phyloP scores from a whole-genome alignment of 1,140 invertebrate genomes.

The Drosophila parabipectinata region DNA sequence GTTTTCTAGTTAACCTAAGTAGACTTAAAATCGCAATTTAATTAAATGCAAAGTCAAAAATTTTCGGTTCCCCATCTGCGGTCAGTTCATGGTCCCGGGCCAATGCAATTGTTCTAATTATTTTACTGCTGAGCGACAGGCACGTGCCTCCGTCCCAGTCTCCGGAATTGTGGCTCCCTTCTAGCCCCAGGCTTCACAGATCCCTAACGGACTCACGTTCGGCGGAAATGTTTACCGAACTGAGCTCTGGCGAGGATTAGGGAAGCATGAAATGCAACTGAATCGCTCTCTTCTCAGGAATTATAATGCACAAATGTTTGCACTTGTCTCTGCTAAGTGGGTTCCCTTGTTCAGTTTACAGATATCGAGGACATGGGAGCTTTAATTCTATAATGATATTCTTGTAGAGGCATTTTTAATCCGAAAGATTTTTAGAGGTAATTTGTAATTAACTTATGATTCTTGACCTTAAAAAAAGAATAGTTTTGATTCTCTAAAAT shows the following conservation, averaged over 20 bases:
- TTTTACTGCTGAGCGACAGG: constrained; percentile 53
- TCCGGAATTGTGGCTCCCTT: constrained; percentile 21
- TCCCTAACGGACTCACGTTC: constrained; percentile 37
- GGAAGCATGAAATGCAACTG: constrained; percentile 53
- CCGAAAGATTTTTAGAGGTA: neutral
- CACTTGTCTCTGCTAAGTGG: constrained; percentile 57
- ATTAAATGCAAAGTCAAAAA: constrained; percentile 70
- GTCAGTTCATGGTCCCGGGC: constrained; percentile 50
- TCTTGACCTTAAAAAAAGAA: neutral
- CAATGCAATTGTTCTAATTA: constrained; percentile 76
- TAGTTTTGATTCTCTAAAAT: too few species aligned
- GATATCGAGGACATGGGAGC: constrained; percentile 8
- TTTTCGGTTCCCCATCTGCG: constrained; percentile 16
- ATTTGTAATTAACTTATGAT: neutral
- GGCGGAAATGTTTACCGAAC: constrained; percentile 49
- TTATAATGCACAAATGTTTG: constrained; percentile 62
- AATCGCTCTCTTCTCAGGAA: constrained; percentile 22
- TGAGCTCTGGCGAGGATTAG: constrained; percentile 46
- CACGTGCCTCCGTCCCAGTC: constrained; percentile 52
- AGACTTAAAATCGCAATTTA: constrained; percentile 71
- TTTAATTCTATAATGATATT: neutral
- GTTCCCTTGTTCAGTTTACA: constrained; percentile 38
- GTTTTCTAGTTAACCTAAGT: constrained; percentile 75
- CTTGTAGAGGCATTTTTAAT: too few species aligned
- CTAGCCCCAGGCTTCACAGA: neutral